A percentile compares a stretch with the other conserved stretches of the same genome.
These are phyloP conservation scores for Streptopelia turtur DNA, from an alignment of 2,797 vertebrate species.

Conservation along the genomic window DNA sequence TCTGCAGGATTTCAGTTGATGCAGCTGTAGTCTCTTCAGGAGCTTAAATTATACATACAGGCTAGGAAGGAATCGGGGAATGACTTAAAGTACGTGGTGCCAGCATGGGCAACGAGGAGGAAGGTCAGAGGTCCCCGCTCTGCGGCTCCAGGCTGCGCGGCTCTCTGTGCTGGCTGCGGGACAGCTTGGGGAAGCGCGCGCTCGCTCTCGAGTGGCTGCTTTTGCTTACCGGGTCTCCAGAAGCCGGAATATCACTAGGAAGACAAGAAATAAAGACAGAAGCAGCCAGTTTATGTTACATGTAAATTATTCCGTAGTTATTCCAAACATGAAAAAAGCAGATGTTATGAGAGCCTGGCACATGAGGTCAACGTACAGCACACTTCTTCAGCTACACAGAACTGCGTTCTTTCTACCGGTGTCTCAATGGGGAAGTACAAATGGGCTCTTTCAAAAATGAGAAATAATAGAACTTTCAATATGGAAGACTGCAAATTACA, in stretches of 20 bases:
- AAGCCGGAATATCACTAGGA: constrained; percentile 85
- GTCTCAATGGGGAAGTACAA: constrained; percentile 1
- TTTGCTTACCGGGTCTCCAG: constrained; percentile 83
- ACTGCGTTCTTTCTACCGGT: not conserved
- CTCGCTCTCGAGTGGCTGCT: constrained; percentile 82
- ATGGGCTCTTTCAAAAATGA: constrained; percentile 23
- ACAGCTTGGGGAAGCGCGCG: constrained; percentile 89
- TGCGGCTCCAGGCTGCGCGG: constrained; percentile 90
- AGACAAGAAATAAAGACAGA: not conserved
- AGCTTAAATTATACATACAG: not conserved
- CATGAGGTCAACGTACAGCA: constrained; percentile 11
- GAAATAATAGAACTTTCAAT: constrained; percentile 12
- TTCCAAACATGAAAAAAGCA: constrained; percentile 35
- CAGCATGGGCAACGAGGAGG: not conserved
- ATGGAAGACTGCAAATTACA: constrained; percentile 29
- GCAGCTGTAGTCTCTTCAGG: constrained; percentile 22
- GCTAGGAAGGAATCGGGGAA: not conserved
- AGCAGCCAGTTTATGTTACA: not conserved
- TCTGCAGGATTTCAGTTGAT: constrained; percentile 28
- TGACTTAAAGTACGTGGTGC: not conserved
- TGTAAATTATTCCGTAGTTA: not conserved
- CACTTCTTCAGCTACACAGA: constrained; percentile 9
- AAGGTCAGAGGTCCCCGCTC: constrained; percentile 92
- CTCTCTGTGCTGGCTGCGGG: constrained; percentile 86
- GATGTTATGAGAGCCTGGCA: constrained; percentile 55